Conservation (phyloP, 2,113 vertebrate genomes). For the Empidonax traillii region DNA sequence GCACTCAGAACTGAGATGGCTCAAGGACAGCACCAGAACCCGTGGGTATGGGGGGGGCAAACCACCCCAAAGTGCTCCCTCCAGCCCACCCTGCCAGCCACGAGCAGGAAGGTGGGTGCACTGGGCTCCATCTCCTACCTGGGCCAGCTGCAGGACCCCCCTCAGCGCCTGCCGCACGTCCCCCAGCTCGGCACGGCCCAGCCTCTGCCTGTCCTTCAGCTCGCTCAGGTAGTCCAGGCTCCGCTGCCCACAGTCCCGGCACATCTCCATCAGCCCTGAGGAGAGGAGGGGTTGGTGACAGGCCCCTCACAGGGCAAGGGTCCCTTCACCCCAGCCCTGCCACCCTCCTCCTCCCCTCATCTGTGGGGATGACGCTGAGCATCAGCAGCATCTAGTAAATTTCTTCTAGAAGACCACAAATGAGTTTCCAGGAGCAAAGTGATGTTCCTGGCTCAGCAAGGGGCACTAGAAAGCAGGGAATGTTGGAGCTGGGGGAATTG, state of each 20-base stretch:
- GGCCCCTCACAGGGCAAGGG: fast-evolving
- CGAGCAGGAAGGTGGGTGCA: fast-evolving
- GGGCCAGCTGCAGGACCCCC: constrained; percentile 84
- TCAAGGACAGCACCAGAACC: neutral
- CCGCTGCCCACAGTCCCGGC: constrained; percentile 81
- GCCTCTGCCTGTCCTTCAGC: constrained; percentile 80
- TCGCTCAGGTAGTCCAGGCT: constrained; percentile 79
- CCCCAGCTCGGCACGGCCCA: constrained; percentile 76
- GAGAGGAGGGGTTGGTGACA: neutral
- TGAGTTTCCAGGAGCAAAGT: fast-evolving
- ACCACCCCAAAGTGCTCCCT: neutral
- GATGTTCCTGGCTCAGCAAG: neutral
- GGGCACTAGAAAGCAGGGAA: neutral
- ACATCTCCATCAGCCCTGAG: constrained; percentile 83
- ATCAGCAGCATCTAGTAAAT: neutral
- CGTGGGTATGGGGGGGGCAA: neutral
- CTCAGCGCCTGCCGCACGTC: constrained; percentile 68
- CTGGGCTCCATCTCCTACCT: constrained; percentile 72
- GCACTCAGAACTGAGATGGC: neutral
- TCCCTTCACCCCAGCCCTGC: neutral
- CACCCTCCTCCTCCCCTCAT: neutral
- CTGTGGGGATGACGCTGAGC: neutral
- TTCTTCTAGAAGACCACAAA: neutral
- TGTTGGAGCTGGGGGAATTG: fast-evolving
- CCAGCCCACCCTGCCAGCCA: neutral